phyloP scores from a whole-genome alignment of 2,113 vertebrate genomes.

The Brachyhypopomus occidentalis region DNA sequence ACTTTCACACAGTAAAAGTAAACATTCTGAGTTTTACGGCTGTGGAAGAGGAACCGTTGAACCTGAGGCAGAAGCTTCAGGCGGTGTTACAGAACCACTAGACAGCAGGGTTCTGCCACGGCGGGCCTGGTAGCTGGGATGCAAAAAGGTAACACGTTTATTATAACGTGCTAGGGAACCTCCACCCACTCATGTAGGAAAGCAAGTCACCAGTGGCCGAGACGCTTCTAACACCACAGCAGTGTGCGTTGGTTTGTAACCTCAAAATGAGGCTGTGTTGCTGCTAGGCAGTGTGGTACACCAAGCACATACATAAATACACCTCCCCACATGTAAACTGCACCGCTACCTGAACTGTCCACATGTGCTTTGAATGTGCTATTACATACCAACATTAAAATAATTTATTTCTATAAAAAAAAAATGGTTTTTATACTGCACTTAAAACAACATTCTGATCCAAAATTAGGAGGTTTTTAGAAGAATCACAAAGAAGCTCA shows the following conservation, averaged over 20 bases:
- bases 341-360: background rate
- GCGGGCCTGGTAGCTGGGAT: no score
- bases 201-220: background rate
- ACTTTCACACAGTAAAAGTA: background rate
- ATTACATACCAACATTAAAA: background rate
- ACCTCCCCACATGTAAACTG: no score
- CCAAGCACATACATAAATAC: background rate
- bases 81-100: background rate
- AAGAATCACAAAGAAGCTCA: conserved; percentile 13
- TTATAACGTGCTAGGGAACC: background rate
- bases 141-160: background rate
- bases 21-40: background rate
- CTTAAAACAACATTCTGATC: background rate
- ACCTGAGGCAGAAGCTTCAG: background rate
- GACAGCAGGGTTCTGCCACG: background rate
- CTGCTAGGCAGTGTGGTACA: conserved; percentile 15
- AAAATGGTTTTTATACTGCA: no score
- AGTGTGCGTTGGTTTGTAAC: conserved; percentile 67
- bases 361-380: background rate
- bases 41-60: background rate
- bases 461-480: background rate
- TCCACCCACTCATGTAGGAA: background rate
- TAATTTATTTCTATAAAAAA: no score
- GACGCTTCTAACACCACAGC: conserved; percentile 44
- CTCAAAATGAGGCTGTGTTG: conserved; percentile 68